A percentile compares a stretch with the other conserved stretches of the same genome.
These are phyloP conservation scores for Mesaphorura yosii DNA, from an alignment of 1,140 invertebrate species.

Conservation along the genomic window DNA sequence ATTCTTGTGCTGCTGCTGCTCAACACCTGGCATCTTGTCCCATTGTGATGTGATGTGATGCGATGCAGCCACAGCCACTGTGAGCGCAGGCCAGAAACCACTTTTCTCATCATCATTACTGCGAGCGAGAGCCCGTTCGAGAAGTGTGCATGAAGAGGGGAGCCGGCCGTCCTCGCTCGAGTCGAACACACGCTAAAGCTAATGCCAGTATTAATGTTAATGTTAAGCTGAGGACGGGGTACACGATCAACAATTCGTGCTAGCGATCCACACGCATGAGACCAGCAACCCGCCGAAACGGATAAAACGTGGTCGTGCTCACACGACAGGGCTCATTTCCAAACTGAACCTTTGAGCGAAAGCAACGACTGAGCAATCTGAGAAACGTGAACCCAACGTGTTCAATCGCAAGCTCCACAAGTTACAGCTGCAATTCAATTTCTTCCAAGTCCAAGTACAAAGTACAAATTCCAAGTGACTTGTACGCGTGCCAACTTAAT, in stretches of 20 bases:
- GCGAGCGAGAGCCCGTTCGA: too few species aligned
- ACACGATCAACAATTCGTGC: too few species aligned
- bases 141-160: neutral
- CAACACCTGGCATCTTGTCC: constrained; percentile 30
- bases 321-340: constrained; percentile 13
- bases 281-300: neutral
- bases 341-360: constrained; percentile 14
- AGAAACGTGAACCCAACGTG: constrained; percentile 17
- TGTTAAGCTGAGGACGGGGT: too few species aligned
- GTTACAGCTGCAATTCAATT: too few species aligned
- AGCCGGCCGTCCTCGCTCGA: neutral
- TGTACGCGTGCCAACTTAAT: neutral
- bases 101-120: too few species aligned
- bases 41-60: neutral
- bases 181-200: neutral
- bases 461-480: neutral
- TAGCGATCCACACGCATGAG: too few species aligned
- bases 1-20: constrained; percentile 28
- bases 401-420: too few species aligned
- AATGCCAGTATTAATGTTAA: too few species aligned
- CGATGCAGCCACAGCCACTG: too few species aligned
- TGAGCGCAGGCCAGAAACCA: too few species aligned
- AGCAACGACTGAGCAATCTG: constrained; percentile 14
- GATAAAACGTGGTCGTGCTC: constrained; percentile 30
- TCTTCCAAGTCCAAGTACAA: neutral